These are phyloP conservation scores for Cosmia trapezina DNA, from an alignment of 2,888 invertebrate species.

Conservation along the genomic window DNA sequence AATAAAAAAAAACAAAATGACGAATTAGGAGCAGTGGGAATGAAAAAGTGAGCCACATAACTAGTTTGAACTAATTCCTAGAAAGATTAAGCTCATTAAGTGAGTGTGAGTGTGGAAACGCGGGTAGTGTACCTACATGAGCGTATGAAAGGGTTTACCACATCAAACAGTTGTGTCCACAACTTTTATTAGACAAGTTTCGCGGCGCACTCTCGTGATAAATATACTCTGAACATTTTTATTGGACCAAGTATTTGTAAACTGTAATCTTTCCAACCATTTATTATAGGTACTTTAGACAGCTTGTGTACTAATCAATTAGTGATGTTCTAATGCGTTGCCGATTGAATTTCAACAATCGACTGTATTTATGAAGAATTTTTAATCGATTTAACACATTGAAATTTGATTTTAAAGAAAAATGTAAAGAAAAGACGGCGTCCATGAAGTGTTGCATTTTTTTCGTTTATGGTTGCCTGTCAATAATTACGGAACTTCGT, in stretches of 20 bases:
- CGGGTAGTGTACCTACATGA: slow-evolving; percentile 50
- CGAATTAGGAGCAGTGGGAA: slow-evolving; percentile 25
- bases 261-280: background rate
- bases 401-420: too few relatives aligned
- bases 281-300: too few relatives aligned
- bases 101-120: slow-evolving; percentile 54
- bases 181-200: slow-evolving; percentile 67
- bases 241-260: slow-evolving; percentile 34
- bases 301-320: too few relatives aligned
- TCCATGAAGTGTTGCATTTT: too few relatives aligned
- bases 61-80: slow-evolving; percentile 44
- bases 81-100: slow-evolving; percentile 58
- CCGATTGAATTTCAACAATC: too few relatives aligned
- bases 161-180: slow-evolving; percentile 63
- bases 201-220: slow-evolving; percentile 23
- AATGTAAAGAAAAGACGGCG: too few relatives aligned
- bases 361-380: too few relatives aligned
- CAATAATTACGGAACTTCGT: too few relatives aligned
- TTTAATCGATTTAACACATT: too few relatives aligned
- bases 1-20: slow-evolving; percentile 22
- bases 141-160: slow-evolving; percentile 64
- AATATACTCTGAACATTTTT: slow-evolving; percentile 30
- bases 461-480: too few relatives aligned
- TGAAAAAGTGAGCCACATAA: slow-evolving; percentile 45
- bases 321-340: too few relatives aligned